Conservation (phyloP, 2,113 vertebrate genomes). For the Psilopsiagon aurifrons region DNA sequence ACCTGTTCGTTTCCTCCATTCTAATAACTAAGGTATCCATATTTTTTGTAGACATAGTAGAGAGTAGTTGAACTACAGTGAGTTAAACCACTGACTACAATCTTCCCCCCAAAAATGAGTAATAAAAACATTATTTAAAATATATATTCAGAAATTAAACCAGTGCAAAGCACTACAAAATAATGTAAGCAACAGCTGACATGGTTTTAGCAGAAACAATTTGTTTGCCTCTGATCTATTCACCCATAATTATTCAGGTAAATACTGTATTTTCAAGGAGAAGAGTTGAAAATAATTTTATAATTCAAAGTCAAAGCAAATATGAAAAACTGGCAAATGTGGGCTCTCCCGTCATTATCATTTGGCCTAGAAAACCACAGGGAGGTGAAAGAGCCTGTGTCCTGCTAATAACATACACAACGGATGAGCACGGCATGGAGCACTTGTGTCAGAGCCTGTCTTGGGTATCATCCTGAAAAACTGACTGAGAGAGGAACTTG, state of each 20-base stretch:
- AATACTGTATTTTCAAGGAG: neutral
- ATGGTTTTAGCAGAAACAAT: neutral
- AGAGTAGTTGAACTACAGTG: neutral
- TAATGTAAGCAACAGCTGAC: neutral
- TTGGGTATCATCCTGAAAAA: neutral
- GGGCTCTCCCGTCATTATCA: neutral
- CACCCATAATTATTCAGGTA: neutral
- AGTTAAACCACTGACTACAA: neutral
- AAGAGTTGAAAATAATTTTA: neutral
- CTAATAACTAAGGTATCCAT: neutral
- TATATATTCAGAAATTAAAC: neutral
- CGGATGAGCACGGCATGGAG: neutral
- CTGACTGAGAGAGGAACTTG: neutral
- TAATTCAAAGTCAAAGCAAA: constrained; percentile 1
- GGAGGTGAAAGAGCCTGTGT: neutral
- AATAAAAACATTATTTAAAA: neutral
- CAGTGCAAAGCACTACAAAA: neutral
- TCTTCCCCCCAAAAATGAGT: fast-evolving
- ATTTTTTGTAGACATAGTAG: neutral
- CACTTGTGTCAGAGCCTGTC: neutral
- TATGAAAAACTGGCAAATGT: neutral
- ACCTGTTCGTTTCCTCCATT: neutral
- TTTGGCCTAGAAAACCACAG: neutral
- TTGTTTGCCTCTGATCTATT: neutral
- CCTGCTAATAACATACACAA: neutral